Evolutionary conservation across 2,113 vertebrate genomes (phyloP).

Genomic region (Sarotherodon lohbergeri): DNA sequence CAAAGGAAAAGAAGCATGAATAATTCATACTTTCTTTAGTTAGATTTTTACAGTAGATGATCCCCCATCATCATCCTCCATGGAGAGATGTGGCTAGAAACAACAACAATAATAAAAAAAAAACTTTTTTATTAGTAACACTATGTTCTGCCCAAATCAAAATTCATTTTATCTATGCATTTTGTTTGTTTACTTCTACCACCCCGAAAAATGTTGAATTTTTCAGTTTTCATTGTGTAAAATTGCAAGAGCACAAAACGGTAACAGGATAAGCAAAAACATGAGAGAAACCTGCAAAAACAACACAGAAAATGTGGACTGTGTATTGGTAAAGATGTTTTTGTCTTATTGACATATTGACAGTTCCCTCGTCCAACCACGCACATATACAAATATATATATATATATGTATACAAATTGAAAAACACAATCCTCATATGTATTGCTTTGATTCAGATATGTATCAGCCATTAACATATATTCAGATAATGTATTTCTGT

Average conservation of each 20-base stretch:
- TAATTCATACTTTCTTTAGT: constrained; percentile 29
- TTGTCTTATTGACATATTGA: background rate
- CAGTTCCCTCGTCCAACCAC: background rate
- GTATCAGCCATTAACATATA: background rate
- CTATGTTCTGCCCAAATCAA: background rate
- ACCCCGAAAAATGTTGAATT: background rate
- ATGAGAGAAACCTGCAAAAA: background rate
- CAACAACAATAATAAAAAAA: background rate
- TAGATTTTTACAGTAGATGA: constrained; percentile 7
- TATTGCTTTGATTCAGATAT: background rate
- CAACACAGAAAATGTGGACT: background rate
- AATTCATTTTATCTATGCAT: background rate
- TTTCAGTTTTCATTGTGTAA: background rate
- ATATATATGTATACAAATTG: accelerated
- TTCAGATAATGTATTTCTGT: background rate
- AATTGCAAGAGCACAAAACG: background rate
- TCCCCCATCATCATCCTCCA: background rate
- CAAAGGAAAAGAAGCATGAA: constrained; percentile 24
- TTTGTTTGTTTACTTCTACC: background rate
- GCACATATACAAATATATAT: background rate
- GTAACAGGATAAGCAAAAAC: background rate
- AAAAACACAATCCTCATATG: background rate
- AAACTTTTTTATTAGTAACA: background rate
- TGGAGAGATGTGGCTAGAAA: background rate
- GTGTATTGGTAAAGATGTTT: background rate